Conservation (phyloP, 2,797 vertebrate species). For the Melanotaenia maccullochi region DNA sequence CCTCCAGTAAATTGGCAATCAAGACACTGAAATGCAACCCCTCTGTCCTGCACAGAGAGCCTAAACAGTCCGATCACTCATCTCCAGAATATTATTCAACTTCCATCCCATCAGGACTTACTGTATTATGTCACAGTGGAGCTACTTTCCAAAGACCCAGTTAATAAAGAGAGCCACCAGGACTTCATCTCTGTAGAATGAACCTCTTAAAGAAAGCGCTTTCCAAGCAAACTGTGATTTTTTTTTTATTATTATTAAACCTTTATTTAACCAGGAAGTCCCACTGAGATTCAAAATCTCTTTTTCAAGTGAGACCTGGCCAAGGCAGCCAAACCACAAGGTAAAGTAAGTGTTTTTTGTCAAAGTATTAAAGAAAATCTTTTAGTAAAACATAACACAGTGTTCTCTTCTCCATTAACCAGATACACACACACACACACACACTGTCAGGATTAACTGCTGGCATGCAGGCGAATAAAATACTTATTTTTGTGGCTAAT, state of each 20-base stretch:
- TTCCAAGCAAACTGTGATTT: conserved; percentile 54
- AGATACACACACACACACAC: background rate
- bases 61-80: conserved; percentile 26
- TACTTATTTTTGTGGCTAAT: conserved; percentile 20
- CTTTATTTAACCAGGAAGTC: too few species aligned
- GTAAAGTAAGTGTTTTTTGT: conserved; percentile 17
- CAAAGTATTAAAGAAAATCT: conserved; percentile 27
- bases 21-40: conserved; percentile 22
- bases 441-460: background rate
- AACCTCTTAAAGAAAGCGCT: conserved; percentile 66
- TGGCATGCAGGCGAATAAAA: conserved; percentile 20
- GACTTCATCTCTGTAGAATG: conserved; percentile 43
- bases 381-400: conserved; percentile 18
- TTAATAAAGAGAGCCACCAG: conserved; percentile 67
- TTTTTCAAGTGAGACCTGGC: too few species aligned
- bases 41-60: conserved; percentile 31
- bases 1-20: conserved; percentile 11
- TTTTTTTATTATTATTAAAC: too few species aligned
- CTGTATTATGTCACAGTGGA: conserved; percentile 56
- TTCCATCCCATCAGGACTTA: conserved; percentile 54
- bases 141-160: conserved; percentile 68
- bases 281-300: too few species aligned
- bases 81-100: conserved; percentile 45
- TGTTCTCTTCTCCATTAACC: conserved; percentile 3
- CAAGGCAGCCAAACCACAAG: too few species aligned